Evolutionary conservation across 2,888 invertebrate species (phyloP), one percentile per base, ranked within the genome.

Genomic region (Idaea straminata): DNA sequence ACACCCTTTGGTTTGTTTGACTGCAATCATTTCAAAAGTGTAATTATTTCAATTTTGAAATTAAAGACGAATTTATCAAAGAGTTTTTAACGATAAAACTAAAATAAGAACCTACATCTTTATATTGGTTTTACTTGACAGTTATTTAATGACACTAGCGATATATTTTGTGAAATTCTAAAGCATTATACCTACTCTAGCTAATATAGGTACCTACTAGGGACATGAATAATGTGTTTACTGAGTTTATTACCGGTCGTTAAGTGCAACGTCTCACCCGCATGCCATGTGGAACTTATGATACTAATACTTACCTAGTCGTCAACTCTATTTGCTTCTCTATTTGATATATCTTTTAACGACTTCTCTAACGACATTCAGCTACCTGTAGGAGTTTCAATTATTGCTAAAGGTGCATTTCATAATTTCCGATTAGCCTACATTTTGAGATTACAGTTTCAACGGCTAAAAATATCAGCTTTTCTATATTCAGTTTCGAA

Each of bases 311-410:
- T 64, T 25, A 65, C 64, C 62, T 64, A 63, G 64, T 68, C 65
- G 64, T 66, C 69, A 66, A 66, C 65, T 70, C 64, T 75, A 72
- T 80, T 78, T 77, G 72, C 73, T 73, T 69, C 72, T 75, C 68
- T 65, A 69, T 72, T 66, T 65, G 69, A 74, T 82, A 72, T 68
- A 71, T 81, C 77, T 77, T 74, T 78, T 83, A 82, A 85, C 80
- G 84, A 83, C 82, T 84, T 82, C 83, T 80, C 83, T 47, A 47
- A 47, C 47, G 47, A 79, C 83, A 82, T 84, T 78, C 79, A 74
- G 68, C 71, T 62, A 61, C 70, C 59, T 58, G 65, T 63, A 58
- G 64, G 58, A 58, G 66, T 62, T 63, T 57, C 5, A 47, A 47
- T 47, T 47, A 47, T 47, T 6, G 10, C 10, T 7, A 47, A 47